Conservation (phyloP, 2,113 vertebrate genomes). For the Grammomys dolichurus region DNA sequence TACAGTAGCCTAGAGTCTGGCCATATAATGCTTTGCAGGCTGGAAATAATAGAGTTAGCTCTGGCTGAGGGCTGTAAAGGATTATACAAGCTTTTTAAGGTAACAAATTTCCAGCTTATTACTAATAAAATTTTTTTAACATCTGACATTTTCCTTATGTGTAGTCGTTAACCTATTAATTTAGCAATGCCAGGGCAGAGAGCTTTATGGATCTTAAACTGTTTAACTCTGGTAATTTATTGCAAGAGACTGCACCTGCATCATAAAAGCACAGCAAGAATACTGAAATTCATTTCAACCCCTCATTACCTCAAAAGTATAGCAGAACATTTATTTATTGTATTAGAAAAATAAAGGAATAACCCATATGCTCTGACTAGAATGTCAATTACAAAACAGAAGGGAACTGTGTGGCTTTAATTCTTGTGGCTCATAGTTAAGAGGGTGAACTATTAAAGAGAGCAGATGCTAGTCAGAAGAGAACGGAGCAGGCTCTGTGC, state of each 20-base stretch:
- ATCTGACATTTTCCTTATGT: constrained; percentile 64
- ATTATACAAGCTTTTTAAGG: constrained; percentile 32
- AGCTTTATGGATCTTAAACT: constrained; percentile 14
- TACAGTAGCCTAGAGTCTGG: neutral
- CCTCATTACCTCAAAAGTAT: constrained; percentile 37
- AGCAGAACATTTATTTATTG: constrained; percentile 51
- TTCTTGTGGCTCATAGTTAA: neutral
- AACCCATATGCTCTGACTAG: neutral
- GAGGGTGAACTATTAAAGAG: constrained; percentile 2
- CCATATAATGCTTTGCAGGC: constrained; percentile 14
- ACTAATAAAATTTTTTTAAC: constrained; percentile 64
- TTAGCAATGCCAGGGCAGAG: neutral
- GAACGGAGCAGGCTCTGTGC: neutral
- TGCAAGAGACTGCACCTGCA: constrained; percentile 45
- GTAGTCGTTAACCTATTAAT: constrained; percentile 59
- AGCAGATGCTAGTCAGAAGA: constrained; percentile 10
- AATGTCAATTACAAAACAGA: constrained; percentile 10
- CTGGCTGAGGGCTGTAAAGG: constrained; percentile 12
- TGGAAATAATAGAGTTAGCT: constrained; percentile 62
- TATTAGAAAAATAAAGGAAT: constrained; percentile 61
- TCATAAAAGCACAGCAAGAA: constrained; percentile 27
- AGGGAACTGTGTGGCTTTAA: neutral
- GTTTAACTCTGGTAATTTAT: constrained; percentile 60
- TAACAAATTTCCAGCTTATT: constrained; percentile 50
- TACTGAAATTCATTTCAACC: constrained; percentile 61